Evolutionary conservation across 2,888 invertebrate genomes (phyloP), one percentile per base, ranked within the genome.

Genomic region (Chloroclysta siterata): DNA sequence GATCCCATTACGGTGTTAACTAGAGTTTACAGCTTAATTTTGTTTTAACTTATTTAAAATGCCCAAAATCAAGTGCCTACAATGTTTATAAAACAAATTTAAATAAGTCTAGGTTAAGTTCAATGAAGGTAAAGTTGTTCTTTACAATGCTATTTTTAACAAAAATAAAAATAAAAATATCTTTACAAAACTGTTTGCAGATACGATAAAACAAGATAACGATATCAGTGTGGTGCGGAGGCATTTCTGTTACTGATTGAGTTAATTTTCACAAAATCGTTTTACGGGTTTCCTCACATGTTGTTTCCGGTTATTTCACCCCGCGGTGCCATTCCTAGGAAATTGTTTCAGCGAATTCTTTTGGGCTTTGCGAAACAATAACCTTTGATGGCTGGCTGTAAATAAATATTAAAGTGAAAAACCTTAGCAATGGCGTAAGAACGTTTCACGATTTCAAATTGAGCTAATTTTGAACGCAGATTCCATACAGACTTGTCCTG

Each of bases 271-370:
- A 77, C 79, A 77, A 83, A 90, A 91, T 90, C 87, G 88, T 85
- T 89, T 87, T 89, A 89, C 84, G 85, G 80, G 81, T 83, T 86
- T 75, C 78, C 83, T 83, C 88, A 84, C 83, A 84, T 83, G 83
- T 81, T 85, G 88, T 88, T 88, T 85, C 87, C 81, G 82, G 87
- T 90, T 90, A 90, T 88, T 87, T 88, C 80, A 85, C 90, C 90
- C 90, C 72, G 73, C 81, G 90, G 90, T 87, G 84, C 88, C 90
- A 85, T 90, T 82, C 79, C 87, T 80, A 82, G 85, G 80, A 90
- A 87, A 90, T 90, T 89, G 90, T 89, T 88, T 88, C 81, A 81
- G 80, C 80, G 81, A 80, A 87, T 83, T 80, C 84, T 86, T 87
- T 80, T 72, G 78, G 77, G 79, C 77, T 79, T 76, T 76, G 77